Evolutionary conservation across 2,113 vertebrate species (phyloP), one percentile per base, ranked within the genome.

Genomic region (Phainopepla nitens): DNA sequence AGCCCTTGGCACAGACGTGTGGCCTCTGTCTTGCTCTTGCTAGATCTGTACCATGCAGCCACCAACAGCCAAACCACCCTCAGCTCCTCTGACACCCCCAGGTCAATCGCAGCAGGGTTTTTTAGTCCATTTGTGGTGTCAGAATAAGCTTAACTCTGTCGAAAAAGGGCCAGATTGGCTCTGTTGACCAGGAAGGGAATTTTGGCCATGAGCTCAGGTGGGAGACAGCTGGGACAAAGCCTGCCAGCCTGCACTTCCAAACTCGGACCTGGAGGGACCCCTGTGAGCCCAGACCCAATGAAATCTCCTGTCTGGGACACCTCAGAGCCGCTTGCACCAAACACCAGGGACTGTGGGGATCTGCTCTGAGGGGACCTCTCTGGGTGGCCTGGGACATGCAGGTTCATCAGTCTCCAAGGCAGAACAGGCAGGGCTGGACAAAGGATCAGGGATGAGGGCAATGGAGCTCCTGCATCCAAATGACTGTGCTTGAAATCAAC

Each of bases 101-200:
- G 31, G 11, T 60, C 31, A 36, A 53, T 35, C 47, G 24, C 15
- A 58, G 33, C 5, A 6, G 27, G 6, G 10, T 16, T 65, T 35
- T n/a, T 24, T 15, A 50, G 13, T 15, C 60, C 7, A 10, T 73
- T 69, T 0, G 0, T 7, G 12, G 35, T 14, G 8, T 35, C 36
- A 81, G 56, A 29, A 70, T 39, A 62, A 81, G 22, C 5, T 49
- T 53, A n/a, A 20, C 7, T 28, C 18, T n/a, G 17, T 50, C 5
- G 10, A 62, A 18, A 47, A 90, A 51, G 49, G 10, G 17, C 11
- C 29, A 60, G 10, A 7, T 24, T 33, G 11, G 27, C 19, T 89
- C 23, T 61, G 36, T 21, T 44, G 47, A 47, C 35, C 47, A 45
- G 47, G 79, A 78, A 41, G 25, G 13, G 13, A 13, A 41, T 61